Percentiles rank a stretch among this genome's conserved stretches.
Conservation (phyloP, 2,113 vertebrate genomes). For the Eretmodus cyanostictus region DNA sequence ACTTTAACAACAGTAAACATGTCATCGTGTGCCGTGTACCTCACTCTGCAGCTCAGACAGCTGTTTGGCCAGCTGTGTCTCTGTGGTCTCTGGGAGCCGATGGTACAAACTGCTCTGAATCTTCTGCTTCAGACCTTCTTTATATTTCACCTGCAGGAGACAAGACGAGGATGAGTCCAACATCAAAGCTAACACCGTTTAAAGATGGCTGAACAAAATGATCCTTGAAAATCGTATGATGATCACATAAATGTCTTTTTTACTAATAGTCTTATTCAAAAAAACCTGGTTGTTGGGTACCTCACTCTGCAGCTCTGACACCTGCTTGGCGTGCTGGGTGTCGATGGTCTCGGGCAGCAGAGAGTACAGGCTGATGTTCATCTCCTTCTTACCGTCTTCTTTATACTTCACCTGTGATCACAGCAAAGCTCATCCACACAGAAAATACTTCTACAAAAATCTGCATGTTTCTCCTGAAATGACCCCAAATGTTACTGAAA, state of each 20-base stretch:
- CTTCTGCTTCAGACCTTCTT: constrained; percentile 42
- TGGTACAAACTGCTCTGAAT: constrained; percentile 51
- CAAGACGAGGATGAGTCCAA: not conserved
- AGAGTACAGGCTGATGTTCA: constrained; percentile 75
- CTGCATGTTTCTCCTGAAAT: not conserved
- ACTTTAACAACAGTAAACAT: not conserved
- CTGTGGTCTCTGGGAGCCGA: constrained; percentile 49
- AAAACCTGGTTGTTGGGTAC: not conserved
- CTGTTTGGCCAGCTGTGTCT: constrained; percentile 56
- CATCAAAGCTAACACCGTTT: not conserved
- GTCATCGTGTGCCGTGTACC: not conserved
- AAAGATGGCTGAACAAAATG: accelerated
- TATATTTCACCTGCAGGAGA: constrained; percentile 43
- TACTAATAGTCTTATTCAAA: not conserved
- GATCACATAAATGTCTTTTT: not conserved
- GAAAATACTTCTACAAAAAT: not conserved
- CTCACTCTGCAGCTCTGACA: constrained; percentile 38
- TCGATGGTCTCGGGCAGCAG: constrained; percentile 83
- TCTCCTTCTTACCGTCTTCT: constrained; percentile 69
- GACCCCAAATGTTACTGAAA: not conserved
- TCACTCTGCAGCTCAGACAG: constrained; percentile 50
- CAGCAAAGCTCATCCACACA: not conserved
- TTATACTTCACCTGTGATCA: constrained; percentile 26
- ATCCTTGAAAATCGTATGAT: accelerated
- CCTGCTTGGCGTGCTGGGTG: constrained; percentile 78